Percentiles rank a stretch among this genome's conserved stretches.
These are phyloP conservation scores for Acanthurus leucopareius DNA, from an alignment of 2,797 vertebrate species.

Conservation along the genomic window DNA sequence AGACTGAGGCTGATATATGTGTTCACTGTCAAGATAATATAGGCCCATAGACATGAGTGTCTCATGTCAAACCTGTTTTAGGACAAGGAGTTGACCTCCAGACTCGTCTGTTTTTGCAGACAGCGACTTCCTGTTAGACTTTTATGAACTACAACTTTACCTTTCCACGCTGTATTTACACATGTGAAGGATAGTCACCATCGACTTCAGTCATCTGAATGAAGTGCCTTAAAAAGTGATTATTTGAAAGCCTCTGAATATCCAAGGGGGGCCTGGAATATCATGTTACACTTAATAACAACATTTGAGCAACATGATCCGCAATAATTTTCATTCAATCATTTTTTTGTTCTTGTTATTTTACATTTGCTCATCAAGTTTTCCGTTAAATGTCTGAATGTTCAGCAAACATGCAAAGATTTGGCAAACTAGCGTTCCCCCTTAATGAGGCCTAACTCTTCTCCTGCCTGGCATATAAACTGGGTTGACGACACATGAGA, in stretches of 20 bases:
- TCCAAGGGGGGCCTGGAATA: background rate
- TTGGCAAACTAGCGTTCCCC: conserved; percentile 42
- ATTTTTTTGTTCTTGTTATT: conserved; percentile 26
- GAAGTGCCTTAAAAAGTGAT: conserved; percentile 9
- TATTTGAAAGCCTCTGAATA: conserved; percentile 5
- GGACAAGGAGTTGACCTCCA: background rate
- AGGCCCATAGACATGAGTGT: background rate
- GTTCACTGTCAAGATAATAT: background rate
- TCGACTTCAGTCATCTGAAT: conserved; percentile 7
- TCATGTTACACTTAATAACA: background rate
- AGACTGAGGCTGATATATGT: background rate
- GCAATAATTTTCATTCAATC: background rate
- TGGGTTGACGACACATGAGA: conserved; percentile 43
- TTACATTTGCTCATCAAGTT: conserved; percentile 38
- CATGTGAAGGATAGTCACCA: conserved; percentile 13
- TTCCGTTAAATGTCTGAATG: conserved; percentile 50
- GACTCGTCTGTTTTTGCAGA: conserved; percentile 49
- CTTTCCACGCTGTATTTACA: conserved; percentile 26
- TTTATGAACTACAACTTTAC: conserved; percentile 57
- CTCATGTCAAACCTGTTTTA: background rate
- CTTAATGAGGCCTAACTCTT: conserved; percentile 44
- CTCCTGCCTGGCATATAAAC: conserved; percentile 50
- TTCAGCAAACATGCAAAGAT: conserved; percentile 55
- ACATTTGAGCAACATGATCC: background rate
- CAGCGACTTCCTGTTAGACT: conserved; percentile 40